phyloP scores from a whole-genome alignment of 2,113 vertebrate species.

The Triplophysa rosa region DNA sequence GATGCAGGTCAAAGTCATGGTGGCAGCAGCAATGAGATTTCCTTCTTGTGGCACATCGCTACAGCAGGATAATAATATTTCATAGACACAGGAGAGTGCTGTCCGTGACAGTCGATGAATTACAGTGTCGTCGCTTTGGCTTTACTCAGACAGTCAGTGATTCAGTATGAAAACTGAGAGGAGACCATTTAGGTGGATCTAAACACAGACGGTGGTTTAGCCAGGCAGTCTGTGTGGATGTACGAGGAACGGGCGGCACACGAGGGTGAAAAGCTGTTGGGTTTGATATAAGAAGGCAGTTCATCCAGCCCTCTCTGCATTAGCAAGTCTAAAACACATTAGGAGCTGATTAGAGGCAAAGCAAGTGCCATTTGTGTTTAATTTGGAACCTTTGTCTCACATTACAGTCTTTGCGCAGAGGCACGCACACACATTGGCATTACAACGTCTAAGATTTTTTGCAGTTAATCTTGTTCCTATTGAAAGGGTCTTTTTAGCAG shows the following conservation, averaged over 20 bases:
- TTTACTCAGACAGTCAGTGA: slow-evolving; percentile 15
- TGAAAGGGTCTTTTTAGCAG: neutral
- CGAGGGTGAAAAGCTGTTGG: slow-evolving; percentile 27
- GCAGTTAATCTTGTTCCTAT: neutral
- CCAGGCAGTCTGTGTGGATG: slow-evolving; percentile 2
- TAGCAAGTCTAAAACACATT: slow-evolving; percentile 68
- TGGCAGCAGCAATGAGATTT: slow-evolving; percentile 12
- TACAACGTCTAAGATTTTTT: neutral
- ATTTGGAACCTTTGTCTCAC: slow-evolving; percentile 74
- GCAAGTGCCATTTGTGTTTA: slow-evolving; percentile 66
- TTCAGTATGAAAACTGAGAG: slow-evolving; percentile 26
- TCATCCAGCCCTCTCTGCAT: slow-evolving; percentile 55
- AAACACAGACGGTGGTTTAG: slow-evolving; percentile 14
- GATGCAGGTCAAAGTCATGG: slow-evolving; percentile 5
- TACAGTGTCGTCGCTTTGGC: slow-evolving; percentile 25
- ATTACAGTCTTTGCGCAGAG: slow-evolving; percentile 55
- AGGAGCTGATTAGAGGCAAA: slow-evolving; percentile 69
- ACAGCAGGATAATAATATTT: slow-evolving; percentile 20
- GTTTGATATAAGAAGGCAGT: slow-evolving; percentile 20
- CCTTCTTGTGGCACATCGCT: slow-evolving; percentile 12
- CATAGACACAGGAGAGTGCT: slow-evolving; percentile 14
- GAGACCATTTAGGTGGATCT: slow-evolving; percentile 20
- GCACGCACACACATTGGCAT: neutral
- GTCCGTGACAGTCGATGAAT: slow-evolving; percentile 36
- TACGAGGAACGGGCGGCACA: neutral